Evolutionary conservation across 2,797 vertebrate species (phyloP), one percentile per base, ranked within the genome.

Genomic region (Toxotes lorentzi): DNA sequence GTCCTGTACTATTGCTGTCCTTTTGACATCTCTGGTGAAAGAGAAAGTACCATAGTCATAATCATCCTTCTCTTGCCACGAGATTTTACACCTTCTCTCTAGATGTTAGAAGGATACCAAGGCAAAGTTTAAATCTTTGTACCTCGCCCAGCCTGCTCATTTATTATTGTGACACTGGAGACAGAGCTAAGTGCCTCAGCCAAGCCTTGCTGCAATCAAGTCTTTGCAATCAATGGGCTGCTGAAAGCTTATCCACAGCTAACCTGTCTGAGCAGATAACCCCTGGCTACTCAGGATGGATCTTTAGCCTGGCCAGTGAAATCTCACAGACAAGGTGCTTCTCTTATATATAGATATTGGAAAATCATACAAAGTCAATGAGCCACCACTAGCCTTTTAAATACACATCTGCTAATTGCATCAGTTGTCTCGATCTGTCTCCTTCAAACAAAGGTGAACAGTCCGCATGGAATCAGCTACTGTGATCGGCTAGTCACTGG

Each of bases 241-340:
- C 86, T 92, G 89, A 91, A 87, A 92, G 82, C 87, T 81, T 82
- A 82, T 87, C 78, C 82, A 82, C 61, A 45, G 70, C 66, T 77
- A 83, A 84, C 84, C 78, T 70, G 68, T 78, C 58, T 87, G 83
- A 81, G 73, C 72, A 82, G 76, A 83, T 51, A 83, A 91, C 76
- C 69, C 24, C 57, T 35, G 47, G 47, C 43, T 69, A 38, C 45
- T 67, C 41, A 41, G 63, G 61, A 50, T 56, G 50, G 60, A 67
- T 70, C 38, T 75, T 51, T 32, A 53, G 43, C 61, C 41, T 70
- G 64, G 34, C 35, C 56, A 21, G 4, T 70, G 24, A 41, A 54
- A 65, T 34, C 9, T 61, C 50, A 53, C 38, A 61, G 60, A 80
- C 47, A 35, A 41, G 13, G 16, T 23, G 17, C 50, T 56, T 54